Percentiles rank a stretch among this genome's conserved stretches.
phyloP scores from a whole-genome alignment of 1,140 invertebrate genomes.

The Spodoptera frugiperda region DNA sequence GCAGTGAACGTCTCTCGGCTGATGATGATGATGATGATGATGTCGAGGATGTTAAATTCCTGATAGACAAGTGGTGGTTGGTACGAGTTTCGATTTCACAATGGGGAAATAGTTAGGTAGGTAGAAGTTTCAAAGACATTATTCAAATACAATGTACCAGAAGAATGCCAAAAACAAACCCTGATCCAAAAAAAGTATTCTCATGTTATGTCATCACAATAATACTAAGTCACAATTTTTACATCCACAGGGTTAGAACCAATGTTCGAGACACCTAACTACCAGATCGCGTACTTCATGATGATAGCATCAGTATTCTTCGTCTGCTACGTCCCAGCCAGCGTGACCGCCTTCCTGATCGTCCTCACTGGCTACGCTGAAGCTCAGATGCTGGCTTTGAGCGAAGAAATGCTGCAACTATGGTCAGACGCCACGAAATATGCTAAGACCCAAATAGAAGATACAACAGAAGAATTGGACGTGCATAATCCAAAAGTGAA shows the following conservation, averaged over 20 bases:
- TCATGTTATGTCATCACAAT: background rate
- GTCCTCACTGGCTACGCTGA: constrained; percentile 53
- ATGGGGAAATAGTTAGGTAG: too few species aligned
- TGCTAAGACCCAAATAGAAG: background rate
- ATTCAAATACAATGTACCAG: too few species aligned
- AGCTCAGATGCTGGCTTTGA: constrained; percentile 54
- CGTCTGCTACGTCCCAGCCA: constrained; percentile 38
- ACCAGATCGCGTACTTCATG: constrained; percentile 50
- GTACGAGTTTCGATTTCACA: too few species aligned
- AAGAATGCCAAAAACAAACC: too few species aligned
- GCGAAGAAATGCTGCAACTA: constrained; percentile 8
- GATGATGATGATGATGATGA: too few species aligned
- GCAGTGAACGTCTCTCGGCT: too few species aligned
- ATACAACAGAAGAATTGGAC: background rate
- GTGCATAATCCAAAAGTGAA: background rate
- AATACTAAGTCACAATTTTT: background rate
- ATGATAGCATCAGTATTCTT: constrained; percentile 30
- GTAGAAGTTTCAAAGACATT: too few species aligned
- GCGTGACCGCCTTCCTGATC: constrained; percentile 43
- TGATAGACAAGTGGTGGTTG: too few species aligned
- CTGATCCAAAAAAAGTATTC: background rate
- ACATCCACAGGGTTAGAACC: constrained; percentile 53
- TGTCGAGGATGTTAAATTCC: too few species aligned
- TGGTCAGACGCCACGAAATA: constrained; percentile 11
- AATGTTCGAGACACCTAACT: constrained; percentile 53